Base-by-base conservation (phyloP, 2,797 vertebrate species). In the Acipenser ruthenus region DNA sequence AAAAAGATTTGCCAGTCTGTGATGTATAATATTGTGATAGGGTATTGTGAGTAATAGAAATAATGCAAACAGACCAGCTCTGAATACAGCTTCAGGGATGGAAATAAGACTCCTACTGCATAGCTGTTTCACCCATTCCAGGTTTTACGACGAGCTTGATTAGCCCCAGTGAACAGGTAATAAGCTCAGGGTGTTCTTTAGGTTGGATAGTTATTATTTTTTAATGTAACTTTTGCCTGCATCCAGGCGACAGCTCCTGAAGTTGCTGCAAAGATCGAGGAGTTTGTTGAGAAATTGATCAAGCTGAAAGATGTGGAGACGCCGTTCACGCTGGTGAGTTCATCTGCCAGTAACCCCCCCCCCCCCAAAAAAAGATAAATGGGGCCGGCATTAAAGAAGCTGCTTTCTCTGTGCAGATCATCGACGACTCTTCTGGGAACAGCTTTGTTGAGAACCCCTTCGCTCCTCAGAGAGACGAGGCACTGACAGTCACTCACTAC, bases 371-470 rank as follows among this genome's bases (percentile, higher is more conserved):
- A 18, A 4, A 37, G 23, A 52, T 56, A 5, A 23, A 18, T 48
- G 52, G 48, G 50, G 11, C 49, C 11, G 50, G 6, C 6, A 62
- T 15, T 50, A 49, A 52, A 8, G 15, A 12, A 51, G 12, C 37
- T 56, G 50, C n/a, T 68, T 10, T 0, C 6, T 53, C 50, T 67
- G 0, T 0, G 49, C 67, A 94, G 93, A 65, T 97, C 67, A 83
- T 99, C 0, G 93, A 97, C 0, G 97, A 99, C 23, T 93, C 95
- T 0, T 96, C 97, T 0, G 97, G 97, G 47, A 99, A 99, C 84
- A 99, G 97, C 74, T 99, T 98, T 55, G 88, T 99, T 71, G 93
- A 99, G 79, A 99, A 99, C 72, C 95, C 94, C 0, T 61, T 1
- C 0, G 95, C 93, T 0, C 97, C 96, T 0, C 92, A 77, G 59